Evolutionary conservation across 1,140 invertebrate species (phyloP), one percentile per base, ranked within the genome.

Genomic region (Saccostrea glomerata): DNA sequence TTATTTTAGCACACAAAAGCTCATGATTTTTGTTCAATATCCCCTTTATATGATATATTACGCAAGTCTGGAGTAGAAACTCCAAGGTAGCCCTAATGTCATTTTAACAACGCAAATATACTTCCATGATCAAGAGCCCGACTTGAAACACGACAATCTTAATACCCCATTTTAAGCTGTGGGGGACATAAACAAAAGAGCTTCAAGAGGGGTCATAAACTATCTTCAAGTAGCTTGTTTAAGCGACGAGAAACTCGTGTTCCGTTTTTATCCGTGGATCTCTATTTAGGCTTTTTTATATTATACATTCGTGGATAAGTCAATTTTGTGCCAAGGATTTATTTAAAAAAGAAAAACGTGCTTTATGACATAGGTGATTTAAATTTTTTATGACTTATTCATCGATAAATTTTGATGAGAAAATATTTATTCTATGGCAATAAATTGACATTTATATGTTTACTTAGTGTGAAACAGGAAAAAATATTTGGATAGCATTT

Each of bases 371-470:
- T 13, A 77, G 15, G 70, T 36, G 5, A 60, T 63, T 77, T 36
- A 30, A 30, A 30, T 30, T 77, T 77, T 77, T 30, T 30, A 30
- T 15, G 25, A 77, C 13, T 36, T 9, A 25, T 25, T 77, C 15
- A n/a, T 25, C 25, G 70, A 25, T 77, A 40, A 77, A 77, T 36
- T 17, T 17, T 77, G 70, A 77, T 17, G 20, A 30, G 70, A 30
- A 63, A 73, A 73, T 73, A 73, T 30, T 73, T 36, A 30, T 73
- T 73, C 9, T 30, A 9, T 0, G 66, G 66, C 23, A 73, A 73
- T 73, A 73, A 6, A 73, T 30, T 73, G 70, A 73, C 70, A 73
- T 73, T 73, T 73, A 73, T 73, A 25, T 25, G 70, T 30, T 73
- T 73, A 30, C 13, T 30, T 36, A 73, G 30, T 73, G 25, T 73